phyloP scores from a whole-genome alignment of 2,797 vertebrate genomes.

The Thalassophryne amazonica region DNA sequence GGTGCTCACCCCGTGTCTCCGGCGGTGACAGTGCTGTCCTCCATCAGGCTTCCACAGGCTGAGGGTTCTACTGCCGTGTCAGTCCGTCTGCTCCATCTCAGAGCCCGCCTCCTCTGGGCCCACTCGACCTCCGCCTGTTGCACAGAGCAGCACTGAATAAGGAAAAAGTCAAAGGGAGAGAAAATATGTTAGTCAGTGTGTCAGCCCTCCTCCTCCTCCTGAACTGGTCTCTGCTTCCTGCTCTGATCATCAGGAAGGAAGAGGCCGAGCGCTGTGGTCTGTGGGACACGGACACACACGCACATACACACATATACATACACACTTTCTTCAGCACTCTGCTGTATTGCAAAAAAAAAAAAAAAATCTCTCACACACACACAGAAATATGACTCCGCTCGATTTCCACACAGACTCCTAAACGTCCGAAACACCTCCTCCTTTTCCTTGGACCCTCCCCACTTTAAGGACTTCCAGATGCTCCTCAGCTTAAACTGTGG shows the following conservation, averaged over 20 bases:
- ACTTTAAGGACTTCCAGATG: conserved; percentile 58
- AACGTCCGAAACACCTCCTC: conserved; percentile 26
- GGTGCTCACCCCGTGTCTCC: conserved; percentile 60
- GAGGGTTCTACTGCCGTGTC: conserved; percentile 11
- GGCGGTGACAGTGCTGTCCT: conserved; percentile 43
- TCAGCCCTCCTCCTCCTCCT: conserved; percentile 37
- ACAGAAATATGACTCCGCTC: neutral
- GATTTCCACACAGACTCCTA: neutral
- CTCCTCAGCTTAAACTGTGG: conserved; percentile 25
- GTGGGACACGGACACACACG: too few relatives aligned
- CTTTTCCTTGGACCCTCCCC: conserved; percentile 11
- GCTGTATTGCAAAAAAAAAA: too few relatives aligned
- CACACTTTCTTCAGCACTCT: too few relatives aligned
- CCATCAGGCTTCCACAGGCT: conserved; percentile 52
- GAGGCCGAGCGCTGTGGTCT: conserved; percentile 39
- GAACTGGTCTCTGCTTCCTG: conserved; percentile 61
- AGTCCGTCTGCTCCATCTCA: conserved; percentile 35
- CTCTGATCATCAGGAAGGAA: conserved; percentile 56
- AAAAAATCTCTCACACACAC: neutral
- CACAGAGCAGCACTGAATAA: conserved; percentile 47
- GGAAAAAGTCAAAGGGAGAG: conserved; percentile 45
- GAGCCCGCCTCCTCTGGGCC: conserved; percentile 47
- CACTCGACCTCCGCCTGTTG: conserved; percentile 28
- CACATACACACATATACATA: too few relatives aligned
- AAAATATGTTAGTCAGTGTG: conserved; percentile 32